A percentile compares a stretch with the other conserved stretches of the same genome.
These are phyloP conservation scores for Lithodes maja DNA, from an alignment of 2,888 invertebrate species.

Conservation along the genomic window DNA sequence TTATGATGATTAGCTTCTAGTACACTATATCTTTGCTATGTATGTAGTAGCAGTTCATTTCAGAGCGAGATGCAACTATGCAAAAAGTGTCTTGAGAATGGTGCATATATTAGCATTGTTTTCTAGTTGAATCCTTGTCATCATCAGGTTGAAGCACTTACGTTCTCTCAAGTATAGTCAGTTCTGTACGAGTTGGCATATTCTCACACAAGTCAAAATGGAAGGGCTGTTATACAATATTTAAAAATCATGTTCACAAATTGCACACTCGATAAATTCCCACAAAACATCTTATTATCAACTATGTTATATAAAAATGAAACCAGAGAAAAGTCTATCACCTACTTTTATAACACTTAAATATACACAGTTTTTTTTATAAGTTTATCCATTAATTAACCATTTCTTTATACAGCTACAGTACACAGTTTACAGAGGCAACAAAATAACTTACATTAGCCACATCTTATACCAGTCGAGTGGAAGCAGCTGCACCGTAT, in stretches of 20 bases:
- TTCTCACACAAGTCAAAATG: neutral
- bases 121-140: neutral
- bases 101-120: neutral
- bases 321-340: neutral
- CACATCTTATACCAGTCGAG: no score
- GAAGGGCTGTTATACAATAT: neutral
- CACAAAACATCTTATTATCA: neutral
- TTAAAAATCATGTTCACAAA: neutral
- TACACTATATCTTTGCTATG: no score
- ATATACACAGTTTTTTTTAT: conserved; percentile 13
- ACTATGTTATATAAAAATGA: neutral
- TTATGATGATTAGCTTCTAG: no score
- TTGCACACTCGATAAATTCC: neutral
- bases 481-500: no score
- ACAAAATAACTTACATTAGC: neutral
- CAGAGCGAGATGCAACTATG: no score
- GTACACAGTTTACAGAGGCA: conserved; percentile 1
- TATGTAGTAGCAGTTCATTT: no score
- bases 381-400: conserved; percentile 9
- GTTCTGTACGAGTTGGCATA: neutral
- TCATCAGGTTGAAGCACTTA: neutral
- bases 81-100: neutral
- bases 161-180: neutral
- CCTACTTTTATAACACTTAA: conserved; percentile 11
- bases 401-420: conserved; percentile 12